phyloP scores from a whole-genome alignment of 2,113 vertebrate species.

The Onychorhynchus coronatus region DNA sequence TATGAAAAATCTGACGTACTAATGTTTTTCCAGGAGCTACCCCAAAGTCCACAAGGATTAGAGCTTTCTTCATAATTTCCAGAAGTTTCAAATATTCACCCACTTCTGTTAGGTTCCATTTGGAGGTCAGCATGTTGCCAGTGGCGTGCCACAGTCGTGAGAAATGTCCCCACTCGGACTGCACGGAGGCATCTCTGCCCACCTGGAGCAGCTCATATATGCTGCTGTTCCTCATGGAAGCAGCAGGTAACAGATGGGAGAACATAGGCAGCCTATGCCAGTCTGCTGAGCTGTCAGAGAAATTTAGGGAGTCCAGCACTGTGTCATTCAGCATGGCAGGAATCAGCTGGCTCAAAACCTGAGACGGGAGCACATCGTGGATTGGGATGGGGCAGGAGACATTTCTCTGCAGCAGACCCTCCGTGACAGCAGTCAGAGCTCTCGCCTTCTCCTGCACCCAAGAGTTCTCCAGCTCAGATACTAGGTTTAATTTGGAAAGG shows the following conservation, averaged over 20 bases:
- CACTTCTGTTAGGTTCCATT: slow-evolving; percentile 52
- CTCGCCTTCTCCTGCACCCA: slow-evolving; percentile 21
- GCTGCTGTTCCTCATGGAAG: neutral
- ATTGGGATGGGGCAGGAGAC: neutral
- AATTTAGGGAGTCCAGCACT: neutral
- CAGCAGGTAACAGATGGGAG: neutral
- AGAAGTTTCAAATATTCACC: slow-evolving; percentile 27
- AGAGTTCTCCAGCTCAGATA: neutral
- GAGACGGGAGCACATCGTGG: neutral
- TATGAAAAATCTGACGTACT: neutral
- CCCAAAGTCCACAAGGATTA: slow-evolving; percentile 29
- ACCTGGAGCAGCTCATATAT: neutral
- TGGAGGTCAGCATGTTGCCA: neutral
- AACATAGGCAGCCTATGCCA: neutral
- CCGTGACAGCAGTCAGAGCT: neutral
- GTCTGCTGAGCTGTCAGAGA: neutral
- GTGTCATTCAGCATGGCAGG: neutral
- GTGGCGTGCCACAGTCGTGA: neutral
- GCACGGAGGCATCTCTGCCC: neutral
- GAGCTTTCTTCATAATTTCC: slow-evolving; percentile 19
- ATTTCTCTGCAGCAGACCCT: neutral
- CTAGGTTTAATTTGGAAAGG: neutral
- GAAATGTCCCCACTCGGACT: neutral
- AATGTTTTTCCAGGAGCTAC: neutral
- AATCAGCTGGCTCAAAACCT: neutral